Evolutionary conservation across 2,113 vertebrate genomes (phyloP), one percentile per base, ranked within the genome.

Genomic region (Myiozetetes cayanensis): DNA sequence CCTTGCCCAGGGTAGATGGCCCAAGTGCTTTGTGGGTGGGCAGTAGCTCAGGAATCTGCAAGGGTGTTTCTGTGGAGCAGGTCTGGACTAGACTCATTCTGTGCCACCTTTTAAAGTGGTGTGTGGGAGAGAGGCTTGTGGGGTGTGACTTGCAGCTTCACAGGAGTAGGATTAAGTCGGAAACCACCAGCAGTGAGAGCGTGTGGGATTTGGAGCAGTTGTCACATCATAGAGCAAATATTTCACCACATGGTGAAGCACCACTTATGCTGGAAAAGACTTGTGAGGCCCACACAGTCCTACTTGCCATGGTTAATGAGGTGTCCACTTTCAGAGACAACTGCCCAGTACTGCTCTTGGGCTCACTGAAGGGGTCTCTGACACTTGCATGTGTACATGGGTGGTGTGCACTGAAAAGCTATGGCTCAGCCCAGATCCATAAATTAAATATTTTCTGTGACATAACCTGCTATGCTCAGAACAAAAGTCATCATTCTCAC

Each of bases 341-440:
- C 10, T 22, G 10, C 9, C 11, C 18, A 39, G 13, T 4, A 12
- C 46, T 56, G 70, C 14, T 33, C 1, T 63, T 41, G 14, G 30
- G 31, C 27, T 9, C 1, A 1, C 12, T 12, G 24, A 35, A 70
- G 30, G 12, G 5, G 15, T 24, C 19, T 66, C 37, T 35, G 31
- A 55, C 41, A 15, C n/a, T 41, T 55, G 21, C 9, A 1, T 4
- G 2, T 3, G 1, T 37, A 11, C 0, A 2, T 13, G 58, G 35
- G 23, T n/a, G 23, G 9, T 30, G 23, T 46, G 19, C 6, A 39
- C 67, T 68, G 73, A 44, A 76, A 44, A 76, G 17, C 31, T 58
- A 4, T 24, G 9, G 63, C 37, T 77, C 41, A 50, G 31, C 33
- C 20, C 27, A 17, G 14, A 47, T 10, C 31, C 10, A 59, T 41